A percentile compares a stretch with the other conserved stretches of the same genome.
Conservation (phyloP, 1,140 invertebrate genomes). For the Atta colombica region DNA sequence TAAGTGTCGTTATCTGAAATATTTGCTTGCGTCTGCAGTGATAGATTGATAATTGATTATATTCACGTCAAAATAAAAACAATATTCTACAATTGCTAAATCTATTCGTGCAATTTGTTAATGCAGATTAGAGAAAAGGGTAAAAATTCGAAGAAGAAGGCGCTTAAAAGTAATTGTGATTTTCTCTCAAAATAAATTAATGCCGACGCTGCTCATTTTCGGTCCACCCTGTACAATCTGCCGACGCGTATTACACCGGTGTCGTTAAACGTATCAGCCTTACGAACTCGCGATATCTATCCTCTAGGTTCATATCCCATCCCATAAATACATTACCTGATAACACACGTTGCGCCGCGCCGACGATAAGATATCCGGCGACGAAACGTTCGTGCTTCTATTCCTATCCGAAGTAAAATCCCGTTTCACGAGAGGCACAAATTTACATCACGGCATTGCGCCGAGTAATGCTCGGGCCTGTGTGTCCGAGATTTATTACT, state of each 20-base stretch:
- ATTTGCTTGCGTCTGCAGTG: neutral
- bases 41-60: neutral
- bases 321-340: conserved; percentile 85
- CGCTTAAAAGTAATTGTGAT: neutral
- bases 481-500: conserved; percentile 43
- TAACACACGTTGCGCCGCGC: conserved; percentile 77
- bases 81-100: neutral
- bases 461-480: neutral
- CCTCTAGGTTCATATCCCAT: conserved; percentile 80
- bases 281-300: conserved; percentile 73
- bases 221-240: conserved; percentile 19
- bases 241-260: conserved; percentile 19
- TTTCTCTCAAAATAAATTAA: neutral
- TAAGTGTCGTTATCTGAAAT: neutral
- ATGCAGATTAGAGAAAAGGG: too few species aligned
- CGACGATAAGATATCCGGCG: conserved; percentile 82
- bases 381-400: conserved; percentile 61
- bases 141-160: neutral
- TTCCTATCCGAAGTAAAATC: conserved; percentile 3
- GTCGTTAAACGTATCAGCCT: conserved; percentile 63
- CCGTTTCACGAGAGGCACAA: conserved; percentile 33
- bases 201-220: conserved; percentile 16
- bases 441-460: conserved; percentile 30
- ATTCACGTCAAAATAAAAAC: neutral
- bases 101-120: neutral